Conservation (phyloP, 2,797 vertebrate genomes). For the Crax fasciolata region DNA sequence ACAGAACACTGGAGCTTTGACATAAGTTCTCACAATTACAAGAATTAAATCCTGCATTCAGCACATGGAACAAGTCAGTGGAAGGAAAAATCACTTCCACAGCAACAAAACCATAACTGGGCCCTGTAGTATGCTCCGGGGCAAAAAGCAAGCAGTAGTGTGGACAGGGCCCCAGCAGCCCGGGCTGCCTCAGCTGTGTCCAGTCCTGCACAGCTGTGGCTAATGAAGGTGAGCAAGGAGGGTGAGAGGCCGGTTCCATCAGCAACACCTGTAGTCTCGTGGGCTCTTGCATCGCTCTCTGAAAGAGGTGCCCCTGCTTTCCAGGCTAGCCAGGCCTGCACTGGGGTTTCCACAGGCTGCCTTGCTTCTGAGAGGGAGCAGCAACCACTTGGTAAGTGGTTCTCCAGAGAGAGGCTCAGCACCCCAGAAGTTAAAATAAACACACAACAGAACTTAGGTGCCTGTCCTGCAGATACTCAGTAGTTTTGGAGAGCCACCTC, state of each 20-base stretch:
- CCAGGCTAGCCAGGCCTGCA: not conserved
- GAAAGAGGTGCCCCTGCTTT: not conserved
- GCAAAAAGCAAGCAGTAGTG: not conserved
- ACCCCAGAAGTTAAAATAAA: not conserved
- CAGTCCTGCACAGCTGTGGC: not conserved
- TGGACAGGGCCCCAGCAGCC: not conserved
- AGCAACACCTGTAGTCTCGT: not conserved
- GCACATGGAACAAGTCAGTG: not conserved
- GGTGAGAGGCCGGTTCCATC: not conserved
- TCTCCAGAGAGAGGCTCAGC: not conserved
- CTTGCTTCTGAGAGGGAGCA: not conserved
- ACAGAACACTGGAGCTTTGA: not conserved
- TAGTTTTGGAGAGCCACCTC: not conserved
- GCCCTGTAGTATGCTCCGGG: not conserved
- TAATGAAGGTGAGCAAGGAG: not conserved
- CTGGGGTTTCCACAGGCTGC: not conserved
- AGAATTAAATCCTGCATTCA: not conserved
- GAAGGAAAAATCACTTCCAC: not conserved
- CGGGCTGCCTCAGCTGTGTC: not conserved
- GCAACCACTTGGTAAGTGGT: too few relatives aligned
- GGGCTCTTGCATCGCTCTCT: not conserved
- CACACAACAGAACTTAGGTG: not conserved
- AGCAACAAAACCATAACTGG: not conserved
- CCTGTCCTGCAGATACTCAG: accelerated
- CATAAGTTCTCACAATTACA: not conserved